Conservation (phyloP, 2,113 vertebrate genomes). For the Emydocephalus ijimae region DNA sequence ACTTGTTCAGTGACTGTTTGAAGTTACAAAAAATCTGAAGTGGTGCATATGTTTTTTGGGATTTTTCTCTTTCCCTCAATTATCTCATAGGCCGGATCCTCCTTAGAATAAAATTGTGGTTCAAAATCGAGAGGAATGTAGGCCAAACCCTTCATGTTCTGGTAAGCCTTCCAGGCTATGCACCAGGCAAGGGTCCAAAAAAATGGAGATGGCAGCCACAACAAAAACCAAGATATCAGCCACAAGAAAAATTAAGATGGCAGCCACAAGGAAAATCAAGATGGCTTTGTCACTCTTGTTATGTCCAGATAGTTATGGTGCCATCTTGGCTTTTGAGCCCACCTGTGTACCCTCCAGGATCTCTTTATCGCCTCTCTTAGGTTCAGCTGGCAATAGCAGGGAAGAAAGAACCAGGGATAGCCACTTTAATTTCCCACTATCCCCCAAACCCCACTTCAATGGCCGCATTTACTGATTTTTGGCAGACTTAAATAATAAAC, state of each 20-base stretch:
- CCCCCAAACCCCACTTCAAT: not conserved
- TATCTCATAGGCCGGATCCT: not conserved
- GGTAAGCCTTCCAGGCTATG: not conserved
- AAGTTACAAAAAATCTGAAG: not conserved
- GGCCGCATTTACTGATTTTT: too few relatives aligned
- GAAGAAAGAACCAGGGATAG: not conserved
- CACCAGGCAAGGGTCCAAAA: not conserved
- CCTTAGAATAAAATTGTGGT: not conserved
- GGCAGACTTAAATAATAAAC: not conserved
- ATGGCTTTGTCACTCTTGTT: not conserved
- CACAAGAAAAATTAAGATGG: not conserved
- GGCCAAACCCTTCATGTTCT: not conserved
- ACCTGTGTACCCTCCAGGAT: not conserved
- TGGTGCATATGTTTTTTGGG: not conserved
- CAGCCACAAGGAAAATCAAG: not conserved
- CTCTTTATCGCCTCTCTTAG: not conserved
- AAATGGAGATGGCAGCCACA: not conserved
- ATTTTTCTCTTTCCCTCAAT: not conserved
- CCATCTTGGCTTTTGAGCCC: not conserved
- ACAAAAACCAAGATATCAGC: not conserved
- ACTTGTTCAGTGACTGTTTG: not conserved
- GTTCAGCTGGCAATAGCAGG: not conserved
- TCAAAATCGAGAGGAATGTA: not conserved
- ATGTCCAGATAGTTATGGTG: not conserved
- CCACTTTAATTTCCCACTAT: not conserved